Percentiles rank a stretch among this genome's conserved stretches.
phyloP scores from a whole-genome alignment of 2,888 invertebrate species.

The Chironomus tentans region DNA sequence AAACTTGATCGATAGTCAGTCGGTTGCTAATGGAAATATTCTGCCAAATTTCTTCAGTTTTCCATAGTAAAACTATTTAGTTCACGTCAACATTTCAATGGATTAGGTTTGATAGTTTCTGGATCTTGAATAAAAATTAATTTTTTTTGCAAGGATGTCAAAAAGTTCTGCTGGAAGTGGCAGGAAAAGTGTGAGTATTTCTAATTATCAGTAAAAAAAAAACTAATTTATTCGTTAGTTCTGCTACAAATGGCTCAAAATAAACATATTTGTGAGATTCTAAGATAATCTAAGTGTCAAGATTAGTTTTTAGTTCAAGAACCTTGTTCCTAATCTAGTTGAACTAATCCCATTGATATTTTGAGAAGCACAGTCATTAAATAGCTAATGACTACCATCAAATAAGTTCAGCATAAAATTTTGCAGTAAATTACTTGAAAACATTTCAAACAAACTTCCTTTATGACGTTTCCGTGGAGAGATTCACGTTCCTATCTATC shows the following conservation, averaged over 20 bases:
- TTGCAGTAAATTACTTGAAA: neutral
- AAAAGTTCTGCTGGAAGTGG: neutral
- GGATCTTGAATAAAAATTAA: neutral
- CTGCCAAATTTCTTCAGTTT: conserved; percentile 15
- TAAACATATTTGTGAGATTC: too few species aligned
- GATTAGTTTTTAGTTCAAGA: too few species aligned
- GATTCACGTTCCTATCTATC: neutral
- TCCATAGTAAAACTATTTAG: conserved; percentile 13
- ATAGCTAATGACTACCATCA: too few species aligned
- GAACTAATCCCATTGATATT: too few species aligned
- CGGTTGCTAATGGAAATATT: neutral
- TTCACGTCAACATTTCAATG: conserved; percentile 1
- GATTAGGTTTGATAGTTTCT: neutral
- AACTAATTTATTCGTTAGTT: too few species aligned
- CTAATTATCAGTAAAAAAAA: too few species aligned
- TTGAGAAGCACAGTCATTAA: too few species aligned
- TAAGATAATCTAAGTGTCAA: too few species aligned
- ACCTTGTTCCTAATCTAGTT: too few species aligned
- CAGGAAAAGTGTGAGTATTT: conserved; percentile 12
- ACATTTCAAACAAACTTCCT: conserved; percentile 15
- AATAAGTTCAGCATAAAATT: too few species aligned
- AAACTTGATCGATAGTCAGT: conserved; percentile 9
- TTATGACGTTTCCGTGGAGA: neutral
- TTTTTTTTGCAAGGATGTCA: neutral
- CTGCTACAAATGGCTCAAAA: too few species aligned